Conservation (phyloP, 2,888 invertebrate species). For the Notodonta ziczac region DNA sequence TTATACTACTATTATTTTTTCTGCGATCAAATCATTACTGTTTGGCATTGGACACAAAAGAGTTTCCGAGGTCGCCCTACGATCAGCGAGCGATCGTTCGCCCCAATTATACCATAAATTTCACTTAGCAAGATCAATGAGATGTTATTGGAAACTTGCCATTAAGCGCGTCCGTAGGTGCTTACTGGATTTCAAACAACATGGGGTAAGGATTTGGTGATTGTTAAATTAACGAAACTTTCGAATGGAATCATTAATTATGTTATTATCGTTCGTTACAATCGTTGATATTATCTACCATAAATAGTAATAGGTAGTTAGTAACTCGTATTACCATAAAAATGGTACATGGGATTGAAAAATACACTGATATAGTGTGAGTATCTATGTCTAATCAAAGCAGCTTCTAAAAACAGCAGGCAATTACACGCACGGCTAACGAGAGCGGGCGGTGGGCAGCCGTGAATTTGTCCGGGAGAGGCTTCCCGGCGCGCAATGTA, state of each 20-base stretch:
- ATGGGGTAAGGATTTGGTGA: constrained; percentile 13
- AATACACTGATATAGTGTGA: background rate
- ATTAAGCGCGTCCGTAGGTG: constrained; percentile 51
- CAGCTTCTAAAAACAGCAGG: constrained; percentile 63
- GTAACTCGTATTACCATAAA: no score
- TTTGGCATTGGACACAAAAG: constrained; percentile 30
- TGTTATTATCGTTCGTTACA: no score
- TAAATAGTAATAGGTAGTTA: no score
- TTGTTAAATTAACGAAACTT: background rate
- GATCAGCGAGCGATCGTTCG: constrained; percentile 65
- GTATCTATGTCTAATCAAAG: constrained; percentile 56
- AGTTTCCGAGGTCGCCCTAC: constrained; percentile 61
- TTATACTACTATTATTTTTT: background rate
- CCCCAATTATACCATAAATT: constrained; percentile 82
- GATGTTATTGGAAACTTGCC: constrained; percentile 77
- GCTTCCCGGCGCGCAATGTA: constrained; percentile 61
- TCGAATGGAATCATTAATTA: background rate
- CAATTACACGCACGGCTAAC: constrained; percentile 73
- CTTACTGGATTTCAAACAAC: constrained; percentile 21
- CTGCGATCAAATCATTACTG: background rate
- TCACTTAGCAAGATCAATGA: constrained; percentile 80
- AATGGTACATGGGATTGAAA: background rate
- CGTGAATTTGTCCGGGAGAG: constrained; percentile 53
- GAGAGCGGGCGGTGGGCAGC: constrained; percentile 57
- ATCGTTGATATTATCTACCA: no score